A percentile compares a stretch with the other conserved stretches of the same genome.
phyloP scores from a whole-genome alignment of 2,113 vertebrate genomes.

The Seriola quinqueradiata region DNA sequence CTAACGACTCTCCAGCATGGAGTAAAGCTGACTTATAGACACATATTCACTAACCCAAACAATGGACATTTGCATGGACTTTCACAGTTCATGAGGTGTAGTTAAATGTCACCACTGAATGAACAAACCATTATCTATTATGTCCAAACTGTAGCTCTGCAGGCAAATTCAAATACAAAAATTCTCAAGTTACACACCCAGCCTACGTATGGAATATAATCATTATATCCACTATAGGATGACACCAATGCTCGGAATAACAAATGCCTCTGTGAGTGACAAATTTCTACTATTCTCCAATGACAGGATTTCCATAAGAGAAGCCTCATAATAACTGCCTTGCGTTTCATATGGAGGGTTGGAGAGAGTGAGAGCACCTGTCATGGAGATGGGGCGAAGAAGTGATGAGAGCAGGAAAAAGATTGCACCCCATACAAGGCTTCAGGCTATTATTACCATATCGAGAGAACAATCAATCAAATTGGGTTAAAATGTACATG shows the following conservation, averaged over 20 bases:
- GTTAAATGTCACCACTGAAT: slow-evolving; percentile 51
- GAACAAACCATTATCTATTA: slow-evolving; percentile 44
- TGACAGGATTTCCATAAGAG: slow-evolving; percentile 50
- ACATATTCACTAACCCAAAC: slow-evolving; percentile 62
- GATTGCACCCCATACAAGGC: slow-evolving; percentile 46
- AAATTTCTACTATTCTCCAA: slow-evolving; percentile 39
- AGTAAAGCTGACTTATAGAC: slow-evolving; percentile 47
- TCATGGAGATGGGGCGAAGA: slow-evolving; percentile 46
- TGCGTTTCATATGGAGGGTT: slow-evolving; percentile 40
- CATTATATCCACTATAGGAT: slow-evolving; percentile 4
- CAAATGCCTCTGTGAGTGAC: slow-evolving; percentile 39
- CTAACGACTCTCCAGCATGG: slow-evolving; percentile 61
- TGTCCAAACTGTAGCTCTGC: slow-evolving; percentile 6
- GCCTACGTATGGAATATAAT: slow-evolving; percentile 30
- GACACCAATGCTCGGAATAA: slow-evolving; percentile 41
- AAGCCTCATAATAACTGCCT: slow-evolving; percentile 38
- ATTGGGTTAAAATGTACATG: slow-evolving; percentile 67
- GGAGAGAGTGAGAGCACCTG: slow-evolving; percentile 39
- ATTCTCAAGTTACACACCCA: slow-evolving; percentile 23
- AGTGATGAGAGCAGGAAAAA: slow-evolving; percentile 52
- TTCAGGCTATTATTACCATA: slow-evolving; percentile 69
- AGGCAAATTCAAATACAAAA: slow-evolving; percentile 12
- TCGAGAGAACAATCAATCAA: slow-evolving; percentile 72
- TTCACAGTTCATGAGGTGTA: slow-evolving; percentile 24
- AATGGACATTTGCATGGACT: slow-evolving; percentile 47